These are phyloP conservation scores for Beris morrisii DNA, from an alignment of 2,888 invertebrate species.

Conservation along the genomic window DNA sequence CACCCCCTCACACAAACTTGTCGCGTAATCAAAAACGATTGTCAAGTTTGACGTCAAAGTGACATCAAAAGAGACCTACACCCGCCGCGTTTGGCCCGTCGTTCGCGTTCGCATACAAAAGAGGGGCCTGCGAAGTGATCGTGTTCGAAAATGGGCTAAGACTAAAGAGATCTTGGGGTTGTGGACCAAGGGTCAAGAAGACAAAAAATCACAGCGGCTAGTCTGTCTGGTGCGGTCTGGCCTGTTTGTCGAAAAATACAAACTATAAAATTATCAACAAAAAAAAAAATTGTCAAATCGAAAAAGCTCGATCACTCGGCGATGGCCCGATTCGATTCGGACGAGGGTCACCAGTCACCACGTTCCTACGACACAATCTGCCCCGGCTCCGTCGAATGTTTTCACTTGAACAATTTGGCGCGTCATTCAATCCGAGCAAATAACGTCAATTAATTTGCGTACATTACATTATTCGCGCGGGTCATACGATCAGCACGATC, in stretches of 20 bases:
- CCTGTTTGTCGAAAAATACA: background rate
- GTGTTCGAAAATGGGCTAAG: background rate
- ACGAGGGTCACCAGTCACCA: constrained; percentile 10
- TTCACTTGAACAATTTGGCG: constrained; percentile 22
- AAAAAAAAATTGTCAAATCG: too few species aligned
- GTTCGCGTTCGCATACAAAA: background rate
- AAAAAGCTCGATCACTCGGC: background rate
- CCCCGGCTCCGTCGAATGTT: background rate
- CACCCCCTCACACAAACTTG: too few species aligned
- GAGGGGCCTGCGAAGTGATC: constrained; percentile 10
- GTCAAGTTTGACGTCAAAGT: constrained; percentile 31
- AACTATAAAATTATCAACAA: too few species aligned
- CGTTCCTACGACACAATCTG: too few species aligned
- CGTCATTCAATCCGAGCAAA: constrained; percentile 27
- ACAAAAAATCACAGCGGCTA: background rate
- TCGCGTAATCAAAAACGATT: constrained; percentile 9
- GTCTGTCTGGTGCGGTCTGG: background rate
- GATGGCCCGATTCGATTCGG: constrained; percentile 14
- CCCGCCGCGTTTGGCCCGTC: constrained; percentile 4
- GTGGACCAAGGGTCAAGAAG: background rate
- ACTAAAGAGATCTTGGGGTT: background rate
- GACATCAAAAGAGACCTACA: constrained; percentile 11
- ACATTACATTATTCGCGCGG: constrained; percentile 1
- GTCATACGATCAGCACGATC: background rate
- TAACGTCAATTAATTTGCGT: constrained; percentile 30